Evolutionary conservation across 1,140 invertebrate genomes (phyloP).

Genomic region (Scaptomyza graminum): DNA sequence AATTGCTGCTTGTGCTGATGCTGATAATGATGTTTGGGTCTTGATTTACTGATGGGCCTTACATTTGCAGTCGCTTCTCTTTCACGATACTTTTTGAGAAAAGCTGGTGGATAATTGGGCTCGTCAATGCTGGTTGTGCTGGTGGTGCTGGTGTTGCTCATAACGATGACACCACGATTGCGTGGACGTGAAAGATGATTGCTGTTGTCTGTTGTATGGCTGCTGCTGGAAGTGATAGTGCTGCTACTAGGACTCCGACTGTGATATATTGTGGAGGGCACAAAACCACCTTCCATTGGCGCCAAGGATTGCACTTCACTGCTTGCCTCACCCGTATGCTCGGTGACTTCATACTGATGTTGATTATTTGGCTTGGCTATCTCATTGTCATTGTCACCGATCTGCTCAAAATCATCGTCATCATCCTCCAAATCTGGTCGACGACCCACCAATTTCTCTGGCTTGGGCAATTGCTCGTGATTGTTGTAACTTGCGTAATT

Average conservation of each 20-base stretch:
- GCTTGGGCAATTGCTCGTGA: slow-evolving; percentile 66
- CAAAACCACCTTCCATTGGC: slow-evolving; percentile 68
- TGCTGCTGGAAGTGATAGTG: neutral
- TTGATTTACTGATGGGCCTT: slow-evolving; percentile 37
- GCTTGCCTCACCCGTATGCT: slow-evolving; percentile 70
- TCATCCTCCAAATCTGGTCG: slow-evolving; percentile 46
- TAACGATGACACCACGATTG: neutral
- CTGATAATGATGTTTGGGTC: slow-evolving; percentile 35
- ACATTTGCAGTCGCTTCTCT: slow-evolving; percentile 34
- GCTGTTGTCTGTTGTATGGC: slow-evolving; percentile 15
- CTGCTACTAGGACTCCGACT: slow-evolving; percentile 11
- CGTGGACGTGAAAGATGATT: slow-evolving; percentile 14
- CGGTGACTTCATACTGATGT: slow-evolving; percentile 74
- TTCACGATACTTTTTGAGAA: slow-evolving; percentile 66
- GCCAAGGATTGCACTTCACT: slow-evolving; percentile 53
- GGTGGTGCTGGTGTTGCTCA: slow-evolving; percentile 11
- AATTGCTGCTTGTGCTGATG: slow-evolving; percentile 34
- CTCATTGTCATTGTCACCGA: slow-evolving; percentile 52
- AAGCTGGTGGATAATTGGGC: slow-evolving; percentile 71
- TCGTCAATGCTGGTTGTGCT: slow-evolving; percentile 63
- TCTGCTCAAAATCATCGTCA: slow-evolving; percentile 44
- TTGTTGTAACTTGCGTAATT: neutral
- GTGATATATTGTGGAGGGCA: slow-evolving; percentile 53
- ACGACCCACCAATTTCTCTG: slow-evolving; percentile 66
- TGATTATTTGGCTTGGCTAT: slow-evolving; percentile 49